These are phyloP conservation scores for Slavum lentiscoides DNA, from an alignment of 2,888 invertebrate species.

Conservation along the genomic window DNA sequence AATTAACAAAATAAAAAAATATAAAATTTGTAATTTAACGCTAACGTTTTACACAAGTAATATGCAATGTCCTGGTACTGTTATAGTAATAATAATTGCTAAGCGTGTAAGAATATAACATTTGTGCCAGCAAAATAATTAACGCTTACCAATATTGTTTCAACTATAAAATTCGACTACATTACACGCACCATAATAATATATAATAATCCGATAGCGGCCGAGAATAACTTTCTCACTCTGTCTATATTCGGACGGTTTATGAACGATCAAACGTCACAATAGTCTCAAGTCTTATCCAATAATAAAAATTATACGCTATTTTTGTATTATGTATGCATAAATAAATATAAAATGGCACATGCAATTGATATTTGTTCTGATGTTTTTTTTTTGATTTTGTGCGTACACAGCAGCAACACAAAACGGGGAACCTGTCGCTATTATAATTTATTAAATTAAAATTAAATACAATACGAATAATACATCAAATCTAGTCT, in stretches of 20 bases:
- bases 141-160: slow-evolving; percentile 17
- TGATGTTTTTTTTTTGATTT: background rate
- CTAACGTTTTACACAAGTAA: background rate
- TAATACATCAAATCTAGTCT: background rate
- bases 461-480: slow-evolving; percentile 3
- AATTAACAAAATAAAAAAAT: slow-evolving; percentile 48
- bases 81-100: slow-evolving; percentile 12
- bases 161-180: slow-evolving; percentile 21
- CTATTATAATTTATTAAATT: slow-evolving; percentile 3
- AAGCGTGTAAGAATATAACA: slow-evolving; percentile 22
- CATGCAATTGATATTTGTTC: slow-evolving; percentile 8
- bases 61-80: background rate
- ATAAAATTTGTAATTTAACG: slow-evolving; percentile 27
- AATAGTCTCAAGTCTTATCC: slow-evolving; percentile 9
- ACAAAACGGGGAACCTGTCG: background rate
- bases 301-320: background rate
- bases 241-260: background rate
- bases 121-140: slow-evolving; percentile 28
- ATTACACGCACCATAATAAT: slow-evolving; percentile 7
- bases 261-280: background rate
- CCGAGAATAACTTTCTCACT: background rate
- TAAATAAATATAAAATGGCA: background rate
- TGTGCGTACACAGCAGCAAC: slow-evolving; percentile 3
- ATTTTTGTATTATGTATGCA: background rate
- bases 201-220: slow-evolving; percentile 1